phyloP scores from a whole-genome alignment of 2,113 vertebrate genomes.

The Hassar affinis region DNA sequence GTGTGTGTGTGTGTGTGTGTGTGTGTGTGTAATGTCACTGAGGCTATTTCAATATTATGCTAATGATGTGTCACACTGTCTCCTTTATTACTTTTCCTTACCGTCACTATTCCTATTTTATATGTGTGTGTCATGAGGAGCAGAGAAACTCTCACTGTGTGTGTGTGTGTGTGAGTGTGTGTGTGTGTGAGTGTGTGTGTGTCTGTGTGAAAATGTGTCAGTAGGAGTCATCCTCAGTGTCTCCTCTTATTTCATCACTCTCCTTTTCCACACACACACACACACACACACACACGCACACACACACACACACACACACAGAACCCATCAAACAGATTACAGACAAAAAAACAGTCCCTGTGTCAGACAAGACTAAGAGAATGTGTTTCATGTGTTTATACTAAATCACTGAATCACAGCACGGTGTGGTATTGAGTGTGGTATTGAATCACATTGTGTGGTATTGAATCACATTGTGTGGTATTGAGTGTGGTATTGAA shows the following conservation, averaged over 20 bases:
- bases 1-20: too few species aligned
- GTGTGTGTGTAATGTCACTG: constrained; percentile 12
- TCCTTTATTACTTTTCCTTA: not conserved
- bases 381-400: too few species aligned
- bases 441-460: too few species aligned
- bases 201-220: constrained; percentile 25
- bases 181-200: constrained; percentile 14
- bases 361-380: too few species aligned
- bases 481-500: too few species aligned
- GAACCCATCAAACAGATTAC: not conserved
- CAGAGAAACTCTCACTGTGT: not conserved
- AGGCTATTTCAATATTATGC: not conserved
- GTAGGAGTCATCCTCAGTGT: not conserved
- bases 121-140: not conserved
- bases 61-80: constrained; percentile 34
- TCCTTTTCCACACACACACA: not conserved
- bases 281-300: constrained; percentile 2
- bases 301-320: not conserved
- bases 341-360: too few species aligned
- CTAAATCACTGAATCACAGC: too few species aligned
- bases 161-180: constrained; percentile 18
- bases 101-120: not conserved
- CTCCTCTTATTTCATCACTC: constrained; percentile 6
- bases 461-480: too few species aligned
- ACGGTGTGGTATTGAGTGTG: too few species aligned